These are phyloP conservation scores for Pseudomugil gertrudae DNA, from an alignment of 2,797 vertebrate species.

Conservation along the genomic window DNA sequence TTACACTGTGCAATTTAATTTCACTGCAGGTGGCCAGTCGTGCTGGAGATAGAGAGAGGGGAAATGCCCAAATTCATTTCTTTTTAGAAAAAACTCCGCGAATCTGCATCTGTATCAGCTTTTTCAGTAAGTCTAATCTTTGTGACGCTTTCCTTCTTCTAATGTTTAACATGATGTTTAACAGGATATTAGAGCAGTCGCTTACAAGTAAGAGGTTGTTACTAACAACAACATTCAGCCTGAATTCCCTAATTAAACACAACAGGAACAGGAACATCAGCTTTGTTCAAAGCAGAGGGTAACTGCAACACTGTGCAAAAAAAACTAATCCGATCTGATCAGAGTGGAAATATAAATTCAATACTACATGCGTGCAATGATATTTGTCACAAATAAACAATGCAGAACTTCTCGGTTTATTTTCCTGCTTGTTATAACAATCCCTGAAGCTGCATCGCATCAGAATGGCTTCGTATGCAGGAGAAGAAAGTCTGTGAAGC, in stretches of 20 bases:
- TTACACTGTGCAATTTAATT: constrained; percentile 44
- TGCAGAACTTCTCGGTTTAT: neutral
- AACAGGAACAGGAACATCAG: constrained; percentile 6
- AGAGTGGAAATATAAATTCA: neutral
- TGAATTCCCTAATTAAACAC: constrained; percentile 14
- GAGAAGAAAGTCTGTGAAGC: neutral
- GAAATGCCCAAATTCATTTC: constrained; percentile 27
- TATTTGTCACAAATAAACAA: neutral
- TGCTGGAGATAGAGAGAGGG: constrained; percentile 25
- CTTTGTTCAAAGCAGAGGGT: constrained; percentile 7
- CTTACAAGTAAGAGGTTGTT: constrained; percentile 8
- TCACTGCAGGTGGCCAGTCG: constrained; percentile 43
- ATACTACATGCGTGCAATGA: neutral
- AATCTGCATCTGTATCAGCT: constrained; percentile 22
- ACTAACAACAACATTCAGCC: neutral
- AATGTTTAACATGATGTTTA: constrained; percentile 4
- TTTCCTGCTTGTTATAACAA: neutral
- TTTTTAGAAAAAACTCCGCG: constrained; percentile 24
- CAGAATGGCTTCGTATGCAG: constrained; percentile 5
- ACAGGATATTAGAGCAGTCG: constrained; percentile 15
- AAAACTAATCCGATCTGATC: constrained; percentile 1
- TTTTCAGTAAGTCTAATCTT: constrained; percentile 18
- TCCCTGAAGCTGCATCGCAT: neutral
- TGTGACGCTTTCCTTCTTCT: neutral
- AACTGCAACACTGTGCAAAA: constrained; percentile 1